Evolutionary conservation across 2,888 invertebrate genomes (phyloP).

Genomic region (Dynastes hyllus): DNA sequence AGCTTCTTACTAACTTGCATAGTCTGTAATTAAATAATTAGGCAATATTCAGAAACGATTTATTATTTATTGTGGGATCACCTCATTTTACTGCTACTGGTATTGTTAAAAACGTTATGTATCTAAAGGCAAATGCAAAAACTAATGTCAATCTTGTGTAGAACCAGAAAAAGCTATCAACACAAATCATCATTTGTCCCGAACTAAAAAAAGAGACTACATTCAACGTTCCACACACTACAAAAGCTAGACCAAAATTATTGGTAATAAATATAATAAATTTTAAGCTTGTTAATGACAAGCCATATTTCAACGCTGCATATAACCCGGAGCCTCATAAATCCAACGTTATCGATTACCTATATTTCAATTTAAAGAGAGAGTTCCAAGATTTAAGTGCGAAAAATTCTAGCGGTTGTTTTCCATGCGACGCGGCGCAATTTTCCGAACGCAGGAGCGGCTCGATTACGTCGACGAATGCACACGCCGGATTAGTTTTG

Average conservation of each 20-base stretch:
- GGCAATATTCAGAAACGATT: no score
- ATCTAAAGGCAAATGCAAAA: no score
- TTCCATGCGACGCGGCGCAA: neutral
- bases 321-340: neutral
- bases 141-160: no score
- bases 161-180: neutral
- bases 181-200: neutral
- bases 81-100: no score
- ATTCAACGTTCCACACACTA: neutral
- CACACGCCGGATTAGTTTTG: conserved; percentile 14
- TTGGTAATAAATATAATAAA: conserved; percentile 22
- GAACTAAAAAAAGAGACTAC: neutral
- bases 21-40: no score
- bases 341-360: conserved; percentile 19
- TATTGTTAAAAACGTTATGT: no score
- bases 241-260: neutral
- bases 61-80: no score
- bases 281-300: conserved; percentile 30
- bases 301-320: conserved; percentile 14
- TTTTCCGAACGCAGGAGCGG: neutral
- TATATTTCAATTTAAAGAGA: conserved; percentile 36
- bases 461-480: neutral
- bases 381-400: conserved; percentile 29
- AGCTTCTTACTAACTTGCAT: no score
- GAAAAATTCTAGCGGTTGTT: conserved; percentile 19